A percentile compares a stretch with the other conserved stretches of the same genome.
phyloP scores from a whole-genome alignment of 2,888 invertebrate species.

The Marasmarcha lunaedactyla region DNA sequence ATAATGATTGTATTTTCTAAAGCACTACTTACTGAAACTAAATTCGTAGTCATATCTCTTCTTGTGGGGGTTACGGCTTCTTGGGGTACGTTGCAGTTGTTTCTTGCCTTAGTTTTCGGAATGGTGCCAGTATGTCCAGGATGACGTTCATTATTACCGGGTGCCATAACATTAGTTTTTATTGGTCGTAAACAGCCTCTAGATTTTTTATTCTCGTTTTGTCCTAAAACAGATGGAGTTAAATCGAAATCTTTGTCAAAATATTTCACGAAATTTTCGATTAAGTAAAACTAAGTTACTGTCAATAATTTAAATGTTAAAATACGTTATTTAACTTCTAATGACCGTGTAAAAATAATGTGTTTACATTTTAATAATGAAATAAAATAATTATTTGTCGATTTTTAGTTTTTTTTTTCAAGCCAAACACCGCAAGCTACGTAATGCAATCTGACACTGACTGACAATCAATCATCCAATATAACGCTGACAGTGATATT shows the following conservation, averaged over 20 bases:
- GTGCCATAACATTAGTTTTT: conserved; percentile 48
- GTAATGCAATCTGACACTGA: conserved; percentile 1
- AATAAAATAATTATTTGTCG: background rate
- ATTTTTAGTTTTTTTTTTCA: background rate
- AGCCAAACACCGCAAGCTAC: background rate
- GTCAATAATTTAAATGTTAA: background rate
- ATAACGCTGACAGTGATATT: too few relatives aligned
- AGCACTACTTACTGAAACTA: conserved; percentile 56
- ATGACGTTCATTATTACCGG: conserved; percentile 63
- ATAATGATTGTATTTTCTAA: too few relatives aligned
- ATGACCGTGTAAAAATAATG: too few relatives aligned
- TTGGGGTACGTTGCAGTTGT: conserved; percentile 70
- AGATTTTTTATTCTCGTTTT: too few relatives aligned
- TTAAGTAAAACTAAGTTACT: background rate
- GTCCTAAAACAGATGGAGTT: too few relatives aligned
- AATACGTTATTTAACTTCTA: background rate
- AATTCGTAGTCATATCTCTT: conserved; percentile 67
- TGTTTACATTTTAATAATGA: background rate
- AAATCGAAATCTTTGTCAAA: background rate
- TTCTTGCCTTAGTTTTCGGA: conserved; percentile 73
- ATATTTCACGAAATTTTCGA: background rate
- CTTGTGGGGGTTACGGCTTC: conserved; percentile 73
- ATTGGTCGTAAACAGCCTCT: background rate
- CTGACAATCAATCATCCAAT: too few relatives aligned
- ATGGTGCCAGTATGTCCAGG: conserved; percentile 74